Evolutionary conservation across 2,113 vertebrate species (phyloP), one percentile per base, ranked within the genome.

Genomic region (Candoia aspera): DNA sequence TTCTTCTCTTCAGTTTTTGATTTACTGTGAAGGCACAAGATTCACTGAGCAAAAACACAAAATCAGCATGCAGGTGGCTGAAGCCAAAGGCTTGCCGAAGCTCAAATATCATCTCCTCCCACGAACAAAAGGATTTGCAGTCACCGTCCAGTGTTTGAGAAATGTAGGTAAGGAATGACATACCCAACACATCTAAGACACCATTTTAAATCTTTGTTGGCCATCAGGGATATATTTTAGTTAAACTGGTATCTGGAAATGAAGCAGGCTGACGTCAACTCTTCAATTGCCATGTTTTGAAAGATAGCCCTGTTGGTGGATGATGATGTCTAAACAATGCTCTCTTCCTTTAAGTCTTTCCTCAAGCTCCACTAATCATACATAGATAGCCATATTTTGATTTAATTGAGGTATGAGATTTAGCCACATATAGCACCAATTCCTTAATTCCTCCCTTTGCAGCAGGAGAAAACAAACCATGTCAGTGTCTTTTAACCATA

Each of bases 31-130:
- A 95, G 99, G 99, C 92, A 99, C 99, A 0, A 98, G 99, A 57
- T 99, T 99, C 97, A 99, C 99, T 0, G 97, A 98, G 90, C 98
- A 99, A 97, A 99, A 99, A 93, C 99, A 99, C 94, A 96, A 98
- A 95, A 97, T 99, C 96, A 99, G 99, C 97, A 99, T 99, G 99
- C 97, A 99, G 96, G 99, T 99, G 91, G 99, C 99, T 0, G 98
- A 98, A 94, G 98, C 98, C 94, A 99, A 99, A 97, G 99, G 99
- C 86, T 97, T 99, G 87, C 99, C 99, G 84, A 97, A 98, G 95
- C 99, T 99, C 84, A 99, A 99, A 96, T 96, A 99, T 94, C 99
- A 99, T 92, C 98, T 99, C 13, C 97, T 99, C 94, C 99, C 99
- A 0, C 98, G 99, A 79, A 99, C 99, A 0, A 99, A 99, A 95